Evolutionary conservation across 64 coral and sea anemone species (phyloP).

Genomic region (Stichodactyla helianthus): DNA sequence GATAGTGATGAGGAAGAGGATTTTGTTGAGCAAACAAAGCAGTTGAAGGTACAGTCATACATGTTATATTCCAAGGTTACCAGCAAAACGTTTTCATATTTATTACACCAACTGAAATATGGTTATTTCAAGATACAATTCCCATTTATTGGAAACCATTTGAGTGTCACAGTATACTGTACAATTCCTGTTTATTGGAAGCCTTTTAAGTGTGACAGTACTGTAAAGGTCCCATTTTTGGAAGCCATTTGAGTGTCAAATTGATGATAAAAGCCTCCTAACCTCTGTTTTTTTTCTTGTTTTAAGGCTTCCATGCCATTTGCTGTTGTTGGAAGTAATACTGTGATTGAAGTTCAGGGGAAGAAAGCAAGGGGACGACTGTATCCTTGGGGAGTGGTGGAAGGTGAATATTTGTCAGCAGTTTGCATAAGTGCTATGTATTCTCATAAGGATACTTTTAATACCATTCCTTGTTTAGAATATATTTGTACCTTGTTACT

Average conservation of each 20-base stretch:
- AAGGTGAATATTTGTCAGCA: conserved; percentile 55
- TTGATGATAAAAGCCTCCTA: background rate
- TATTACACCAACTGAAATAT: too few species aligned
- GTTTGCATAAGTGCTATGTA: too few species aligned
- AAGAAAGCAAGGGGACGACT: conserved; percentile 87
- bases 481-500: background rate
- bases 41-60: conserved; percentile 58
- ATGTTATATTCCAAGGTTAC: too few species aligned
- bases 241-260: background rate
- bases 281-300: background rate
- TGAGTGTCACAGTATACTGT: too few species aligned
- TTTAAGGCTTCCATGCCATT: conserved; percentile 79
- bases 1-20: conserved; percentile 97
- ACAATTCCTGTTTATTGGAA: too few species aligned
- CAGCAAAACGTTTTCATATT: too few species aligned
- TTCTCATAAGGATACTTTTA: too few species aligned
- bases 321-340: conserved; percentile 98
- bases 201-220: too few species aligned
- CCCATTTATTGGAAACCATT: background rate
- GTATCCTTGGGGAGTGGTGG: conserved; percentile 99
- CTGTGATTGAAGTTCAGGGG: conserved; percentile 83
- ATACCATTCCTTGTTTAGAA: too few species aligned
- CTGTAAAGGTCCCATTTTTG: too few species aligned
- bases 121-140: too few species aligned
- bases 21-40: conserved; percentile 87